phyloP scores from a whole-genome alignment of 2,888 invertebrate genomes.

The Leptinotarsa tumamoca region DNA sequence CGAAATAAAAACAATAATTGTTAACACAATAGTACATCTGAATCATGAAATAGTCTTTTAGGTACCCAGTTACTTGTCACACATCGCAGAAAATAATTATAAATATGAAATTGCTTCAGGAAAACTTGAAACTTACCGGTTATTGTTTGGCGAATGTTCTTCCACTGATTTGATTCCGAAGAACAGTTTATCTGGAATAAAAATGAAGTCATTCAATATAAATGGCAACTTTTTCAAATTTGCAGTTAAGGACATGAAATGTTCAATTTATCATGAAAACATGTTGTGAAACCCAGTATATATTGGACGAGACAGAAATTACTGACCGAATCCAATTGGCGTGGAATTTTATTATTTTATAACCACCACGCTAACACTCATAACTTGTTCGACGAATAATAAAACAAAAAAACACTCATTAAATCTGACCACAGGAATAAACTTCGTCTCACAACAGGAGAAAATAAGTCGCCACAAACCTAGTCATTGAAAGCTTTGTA shows the following conservation, averaged over 20 bases:
- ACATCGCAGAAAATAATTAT: not conserved
- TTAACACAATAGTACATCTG: not conserved
- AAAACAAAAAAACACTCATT: not conserved
- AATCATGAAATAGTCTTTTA: constrained; percentile 9
- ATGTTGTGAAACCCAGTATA: too few relatives aligned
- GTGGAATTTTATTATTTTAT: not conserved
- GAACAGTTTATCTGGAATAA: not conserved
- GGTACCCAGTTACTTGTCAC: constrained; percentile 1
- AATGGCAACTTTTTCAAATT: not conserved
- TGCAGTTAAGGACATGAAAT: too few relatives aligned
- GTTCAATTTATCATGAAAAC: too few relatives aligned
- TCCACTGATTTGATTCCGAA: not conserved
- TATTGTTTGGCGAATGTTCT: not conserved
- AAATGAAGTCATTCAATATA: not conserved
- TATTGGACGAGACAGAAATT: not conserved
- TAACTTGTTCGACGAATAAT: not conserved
- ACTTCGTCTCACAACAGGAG: not conserved
- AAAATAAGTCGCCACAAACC: constrained; percentile 2
- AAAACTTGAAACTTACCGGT: not conserved
- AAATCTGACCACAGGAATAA: not conserved
- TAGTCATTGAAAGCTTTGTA: not conserved
- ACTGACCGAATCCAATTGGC: not conserved
- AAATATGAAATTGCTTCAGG: not conserved
- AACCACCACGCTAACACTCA: not conserved
- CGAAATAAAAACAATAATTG: not conserved